Percentiles rank a stretch among this genome's conserved stretches.
These are phyloP conservation scores for Cygnus atratus DNA, from an alignment of 2,113 vertebrate genomes.

Conservation along the genomic window DNA sequence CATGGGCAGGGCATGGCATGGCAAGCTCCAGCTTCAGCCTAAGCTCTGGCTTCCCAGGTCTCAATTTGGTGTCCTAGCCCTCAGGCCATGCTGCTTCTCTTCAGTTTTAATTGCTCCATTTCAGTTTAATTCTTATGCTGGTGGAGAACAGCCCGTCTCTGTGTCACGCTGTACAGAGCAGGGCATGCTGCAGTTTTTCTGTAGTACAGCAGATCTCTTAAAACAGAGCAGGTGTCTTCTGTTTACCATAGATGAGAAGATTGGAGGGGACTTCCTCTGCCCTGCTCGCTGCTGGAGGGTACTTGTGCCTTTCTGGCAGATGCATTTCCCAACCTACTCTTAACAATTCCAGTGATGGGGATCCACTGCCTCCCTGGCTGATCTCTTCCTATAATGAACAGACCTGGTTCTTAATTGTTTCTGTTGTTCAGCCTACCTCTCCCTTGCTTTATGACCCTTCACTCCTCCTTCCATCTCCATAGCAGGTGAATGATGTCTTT, in stretches of 20 bases:
- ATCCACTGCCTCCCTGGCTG: accelerated
- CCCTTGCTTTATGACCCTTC: neutral
- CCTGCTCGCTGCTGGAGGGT: accelerated
- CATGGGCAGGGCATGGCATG: accelerated
- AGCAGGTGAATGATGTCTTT: neutral
- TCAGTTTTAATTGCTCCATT: accelerated
- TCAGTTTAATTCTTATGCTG: accelerated
- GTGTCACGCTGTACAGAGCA: accelerated
- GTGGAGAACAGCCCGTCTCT: neutral
- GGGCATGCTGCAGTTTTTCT: neutral
- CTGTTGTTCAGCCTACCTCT: neutral
- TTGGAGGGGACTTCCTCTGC: neutral
- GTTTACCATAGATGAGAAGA: neutral
- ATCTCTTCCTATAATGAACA: neutral
- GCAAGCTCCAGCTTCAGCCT: neutral
- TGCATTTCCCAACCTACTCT: accelerated
- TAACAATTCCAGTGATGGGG: neutral
- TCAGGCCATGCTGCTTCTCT: neutral
- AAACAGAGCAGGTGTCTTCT: neutral
- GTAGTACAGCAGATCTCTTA: neutral
- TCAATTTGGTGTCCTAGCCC: neutral
- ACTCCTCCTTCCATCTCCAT: neutral
- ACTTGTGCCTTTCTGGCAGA: neutral
- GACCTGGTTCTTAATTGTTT: neutral
- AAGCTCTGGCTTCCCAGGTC: neutral